phyloP scores from a whole-genome alignment of 1,140 invertebrate genomes.

The Drosophila orosa region DNA sequence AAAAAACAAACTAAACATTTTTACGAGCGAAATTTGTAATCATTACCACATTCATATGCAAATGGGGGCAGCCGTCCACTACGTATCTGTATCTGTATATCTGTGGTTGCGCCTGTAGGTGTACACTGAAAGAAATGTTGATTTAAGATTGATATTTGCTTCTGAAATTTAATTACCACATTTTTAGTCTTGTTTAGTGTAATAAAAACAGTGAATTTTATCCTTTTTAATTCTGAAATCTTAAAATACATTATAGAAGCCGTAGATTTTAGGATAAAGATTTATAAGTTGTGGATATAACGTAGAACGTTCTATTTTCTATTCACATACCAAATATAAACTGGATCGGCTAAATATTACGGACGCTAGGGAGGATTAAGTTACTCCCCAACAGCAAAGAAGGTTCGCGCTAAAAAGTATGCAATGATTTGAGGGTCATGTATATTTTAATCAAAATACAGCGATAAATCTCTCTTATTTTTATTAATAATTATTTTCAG shows the following conservation, averaged over 20 bases:
- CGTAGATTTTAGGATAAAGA: background rate
- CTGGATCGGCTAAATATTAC: too few species aligned
- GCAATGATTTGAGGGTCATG: background rate
- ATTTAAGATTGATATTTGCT: background rate
- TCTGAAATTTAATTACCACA: background rate
- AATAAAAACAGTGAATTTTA: background rate
- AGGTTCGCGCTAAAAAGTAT: background rate
- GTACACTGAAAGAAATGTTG: conserved; percentile 4
- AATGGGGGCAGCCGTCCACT: conserved; percentile 58
- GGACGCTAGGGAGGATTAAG: too few species aligned
- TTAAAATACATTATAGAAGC: background rate
- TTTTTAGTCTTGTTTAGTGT: background rate
- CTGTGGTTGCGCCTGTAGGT: conserved; percentile 26
- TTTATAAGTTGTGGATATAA: too few species aligned
- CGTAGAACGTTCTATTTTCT: too few species aligned
- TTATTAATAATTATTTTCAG: background rate
- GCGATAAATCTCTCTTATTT: too few species aligned
- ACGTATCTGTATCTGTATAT: conserved; percentile 36
- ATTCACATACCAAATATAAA: background rate
- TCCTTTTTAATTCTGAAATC: too few species aligned
- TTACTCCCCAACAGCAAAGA: too few species aligned
- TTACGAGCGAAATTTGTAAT: conserved; percentile 83
- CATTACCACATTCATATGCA: conserved; percentile 83
- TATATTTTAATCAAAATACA: background rate
- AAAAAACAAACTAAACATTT: conserved; percentile 77